A percentile compares a stretch with the other conserved stretches of the same genome.
These are phyloP conservation scores for Amphipoea oculea DNA, from an alignment of 2,888 invertebrate species.

Conservation along the genomic window DNA sequence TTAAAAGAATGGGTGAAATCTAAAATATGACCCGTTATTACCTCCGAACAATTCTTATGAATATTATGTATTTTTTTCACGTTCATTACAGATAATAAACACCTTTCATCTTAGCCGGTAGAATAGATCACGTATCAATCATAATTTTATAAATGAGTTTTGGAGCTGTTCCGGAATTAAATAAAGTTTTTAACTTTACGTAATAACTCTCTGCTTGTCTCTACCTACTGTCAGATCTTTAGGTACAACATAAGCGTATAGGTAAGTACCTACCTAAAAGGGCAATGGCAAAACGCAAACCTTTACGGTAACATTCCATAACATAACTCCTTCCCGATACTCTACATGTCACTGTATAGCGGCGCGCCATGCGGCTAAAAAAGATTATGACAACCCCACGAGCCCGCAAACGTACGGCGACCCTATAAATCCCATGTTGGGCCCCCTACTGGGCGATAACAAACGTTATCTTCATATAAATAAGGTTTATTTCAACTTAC, in stretches of 20 bases:
- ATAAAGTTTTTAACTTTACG: slow-evolving; percentile 16
- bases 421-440: slow-evolving; percentile 83
- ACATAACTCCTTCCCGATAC: slow-evolving; percentile 81
- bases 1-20: slow-evolving; percentile 73
- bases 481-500: slow-evolving; percentile 79
- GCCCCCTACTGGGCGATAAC: slow-evolving; percentile 69
- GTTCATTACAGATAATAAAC: slow-evolving; percentile 58
- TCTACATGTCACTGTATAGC: slow-evolving; percentile 82
- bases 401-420: slow-evolving; percentile 81
- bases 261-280: slow-evolving; percentile 53
- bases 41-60: slow-evolving; percentile 53
- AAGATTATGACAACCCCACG: slow-evolving; percentile 89
- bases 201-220: slow-evolving; percentile 10
- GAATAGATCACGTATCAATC: slow-evolving; percentile 58
- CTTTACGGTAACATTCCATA: slow-evolving; percentile 78
- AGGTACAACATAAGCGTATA: slow-evolving; percentile 28
- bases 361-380: slow-evolving; percentile 87
- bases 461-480: slow-evolving; percentile 71
- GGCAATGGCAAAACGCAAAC: slow-evolving; percentile 52
- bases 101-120: slow-evolving; percentile 57
- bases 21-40: slow-evolving; percentile 64
- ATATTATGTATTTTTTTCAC: slow-evolving; percentile 50
- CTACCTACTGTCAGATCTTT: slow-evolving; percentile 16
- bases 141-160: slow-evolving; percentile 52
- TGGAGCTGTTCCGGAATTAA: slow-evolving; percentile 29